Evolutionary conservation across 2,888 invertebrate genomes (phyloP).

Genomic region (Muschampia plurimacula): DNA sequence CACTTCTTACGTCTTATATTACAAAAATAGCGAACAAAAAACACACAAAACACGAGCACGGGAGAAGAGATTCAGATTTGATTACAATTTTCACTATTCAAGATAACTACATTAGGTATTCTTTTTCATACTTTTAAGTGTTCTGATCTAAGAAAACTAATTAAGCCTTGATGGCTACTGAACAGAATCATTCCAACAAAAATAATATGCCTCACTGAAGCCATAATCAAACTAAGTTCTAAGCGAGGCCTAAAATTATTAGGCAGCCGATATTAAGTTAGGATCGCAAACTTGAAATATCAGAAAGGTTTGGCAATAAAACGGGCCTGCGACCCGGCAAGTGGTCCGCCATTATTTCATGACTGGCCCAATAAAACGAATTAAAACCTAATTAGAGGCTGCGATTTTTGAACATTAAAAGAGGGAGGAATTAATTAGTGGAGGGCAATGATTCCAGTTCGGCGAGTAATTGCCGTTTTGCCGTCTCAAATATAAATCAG

Average conservation of each 20-base stretch:
- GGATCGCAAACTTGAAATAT: constrained; percentile 52
- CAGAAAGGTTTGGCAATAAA: constrained; percentile 59
- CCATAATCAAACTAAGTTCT: constrained; percentile 30
- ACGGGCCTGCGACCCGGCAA: constrained; percentile 54
- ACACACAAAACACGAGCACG: too few species aligned
- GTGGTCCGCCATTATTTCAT: constrained; percentile 70
- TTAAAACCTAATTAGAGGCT: constrained; percentile 85
- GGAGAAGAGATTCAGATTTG: neutral
- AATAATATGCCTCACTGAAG: constrained; percentile 15
- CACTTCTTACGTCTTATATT: too few species aligned
- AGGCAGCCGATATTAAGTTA: constrained; percentile 34
- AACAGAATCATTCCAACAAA: neutral
- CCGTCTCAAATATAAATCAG: constrained; percentile 70
- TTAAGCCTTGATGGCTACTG: neutral
- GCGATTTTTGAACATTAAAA: constrained; percentile 85
- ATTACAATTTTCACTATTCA: too few species aligned
- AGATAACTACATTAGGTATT: too few species aligned
- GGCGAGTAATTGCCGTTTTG: constrained; percentile 74
- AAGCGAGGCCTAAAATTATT: constrained; percentile 35
- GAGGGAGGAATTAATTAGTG: constrained; percentile 83
- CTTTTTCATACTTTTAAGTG: too few species aligned
- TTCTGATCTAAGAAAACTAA: too few species aligned
- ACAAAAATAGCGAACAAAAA: neutral
- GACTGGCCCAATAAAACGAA: constrained; percentile 82
- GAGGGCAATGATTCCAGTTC: constrained; percentile 82